Evolutionary conservation across 2,797 vertebrate species (phyloP), one percentile per base, ranked within the genome.

Genomic region (Hylomyscus alleni): DNA sequence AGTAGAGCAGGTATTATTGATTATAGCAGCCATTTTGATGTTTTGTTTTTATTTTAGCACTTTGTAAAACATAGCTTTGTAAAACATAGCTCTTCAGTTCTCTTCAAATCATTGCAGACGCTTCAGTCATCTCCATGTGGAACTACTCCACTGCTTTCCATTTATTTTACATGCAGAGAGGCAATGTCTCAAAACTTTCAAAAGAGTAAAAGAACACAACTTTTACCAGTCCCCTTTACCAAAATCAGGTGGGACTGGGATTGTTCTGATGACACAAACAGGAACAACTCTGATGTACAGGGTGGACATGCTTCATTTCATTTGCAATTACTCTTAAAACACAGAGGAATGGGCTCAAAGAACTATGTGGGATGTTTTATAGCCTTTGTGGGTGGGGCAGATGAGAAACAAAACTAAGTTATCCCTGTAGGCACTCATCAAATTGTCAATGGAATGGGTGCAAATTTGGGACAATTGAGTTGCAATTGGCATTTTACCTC

Each of bases 31-130:
- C 73, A 85, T 95, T 94, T 91, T 89, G 10, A 86, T 47, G 83
- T 91, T 69, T n/a, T 34, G 34, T 83, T 17, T 58, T 65, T 20
- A 94, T 82, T 72, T 20, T 19, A 86, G 22, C 54, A 85, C 54
- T 77, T 78, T 24, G 80, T 80, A 78, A 90, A 77, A 80, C 58
- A 92, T 72, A 82, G 62, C 34, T 92, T 78, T 24, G 80, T 80
- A 78, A 90, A 77, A 80, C 58, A 92, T 72, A 82, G 62, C 34
- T 92, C 11, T 92, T 89, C 54, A 86, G 37, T 96, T 91, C n/a
- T 90, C 17, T 95, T 92, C 22, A 80, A 93, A 52, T 34, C 67
- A 20, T 69, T 77, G 34, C 22, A 56, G 11, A 29, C n/a, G 17
- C n/a, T 95, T 83, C 56, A 52, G 29, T 89, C 75, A 58, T 80